Evolutionary conservation across 1,140 invertebrate species (phyloP).

Genomic region (Drosophila cardini): DNA sequence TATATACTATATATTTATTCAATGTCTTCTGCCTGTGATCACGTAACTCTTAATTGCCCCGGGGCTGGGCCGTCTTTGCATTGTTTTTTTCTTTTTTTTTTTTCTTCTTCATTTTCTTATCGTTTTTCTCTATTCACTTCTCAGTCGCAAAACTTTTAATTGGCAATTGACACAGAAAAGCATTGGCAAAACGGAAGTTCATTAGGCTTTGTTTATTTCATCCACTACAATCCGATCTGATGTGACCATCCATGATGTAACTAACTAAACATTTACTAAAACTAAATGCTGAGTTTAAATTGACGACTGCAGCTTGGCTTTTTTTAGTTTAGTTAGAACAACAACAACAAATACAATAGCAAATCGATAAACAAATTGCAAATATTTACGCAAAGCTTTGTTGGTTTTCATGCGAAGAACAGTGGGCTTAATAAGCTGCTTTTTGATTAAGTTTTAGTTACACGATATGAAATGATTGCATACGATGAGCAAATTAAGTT

Average conservation of each 20-base stretch:
- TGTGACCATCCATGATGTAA: constrained; percentile 28
- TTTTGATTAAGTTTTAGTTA: too few species aligned
- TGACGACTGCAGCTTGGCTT: neutral
- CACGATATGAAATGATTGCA: too few species aligned
- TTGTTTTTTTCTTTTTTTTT: too few species aligned
- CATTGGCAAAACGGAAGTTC: constrained; percentile 69
- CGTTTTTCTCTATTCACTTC: constrained; percentile 8
- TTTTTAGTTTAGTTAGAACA: neutral
- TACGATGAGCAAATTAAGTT: too few species aligned
- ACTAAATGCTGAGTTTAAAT: neutral
- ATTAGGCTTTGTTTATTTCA: constrained; percentile 55
- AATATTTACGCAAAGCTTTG: constrained; percentile 60
- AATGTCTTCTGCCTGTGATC: constrained; percentile 24
- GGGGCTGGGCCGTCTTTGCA: constrained; percentile 10
- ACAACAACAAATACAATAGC: constrained; percentile 20
- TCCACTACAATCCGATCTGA: neutral
- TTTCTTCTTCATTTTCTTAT: neutral
- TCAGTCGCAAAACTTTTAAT: constrained; percentile 43
- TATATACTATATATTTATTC: neutral
- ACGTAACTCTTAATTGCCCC: constrained; percentile 42
- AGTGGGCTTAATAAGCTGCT: neutral
- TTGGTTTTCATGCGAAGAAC: constrained; percentile 25
- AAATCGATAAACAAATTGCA: constrained; percentile 53
- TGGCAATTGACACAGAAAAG: constrained; percentile 54
- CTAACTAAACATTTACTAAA: constrained; percentile 16